phyloP scores from a whole-genome alignment of 2,888 invertebrate species.

The Mythimna loreyi region DNA sequence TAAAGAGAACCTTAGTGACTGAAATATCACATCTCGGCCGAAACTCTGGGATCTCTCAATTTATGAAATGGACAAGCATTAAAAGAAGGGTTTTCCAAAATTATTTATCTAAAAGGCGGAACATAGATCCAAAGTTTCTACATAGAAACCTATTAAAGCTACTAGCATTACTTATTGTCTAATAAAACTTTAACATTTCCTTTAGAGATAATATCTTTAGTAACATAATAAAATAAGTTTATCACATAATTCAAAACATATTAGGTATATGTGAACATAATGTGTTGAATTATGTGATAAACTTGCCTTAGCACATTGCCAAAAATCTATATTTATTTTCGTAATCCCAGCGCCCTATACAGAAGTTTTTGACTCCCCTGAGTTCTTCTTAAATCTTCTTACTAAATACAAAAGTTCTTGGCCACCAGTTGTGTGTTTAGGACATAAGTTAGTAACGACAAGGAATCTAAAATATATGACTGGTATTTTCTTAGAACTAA shows the following conservation, averaged over 20 bases:
- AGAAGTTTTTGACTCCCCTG: conserved; percentile 22
- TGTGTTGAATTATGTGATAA: no score
- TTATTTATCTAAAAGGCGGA: no score
- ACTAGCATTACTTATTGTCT: not conserved
- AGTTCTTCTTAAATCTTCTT: conserved; percentile 19
- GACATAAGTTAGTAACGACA: not conserved
- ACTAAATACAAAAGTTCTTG: not conserved
- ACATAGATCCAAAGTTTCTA: no score
- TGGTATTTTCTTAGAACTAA: not conserved
- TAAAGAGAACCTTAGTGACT: no score
- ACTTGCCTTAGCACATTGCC: conserved; percentile 8
- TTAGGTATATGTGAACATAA: no score
- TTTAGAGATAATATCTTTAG: not conserved
- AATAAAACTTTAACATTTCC: not conserved
- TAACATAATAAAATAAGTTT: not conserved
- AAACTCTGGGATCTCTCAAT: no score
- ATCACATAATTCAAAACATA: not conserved
- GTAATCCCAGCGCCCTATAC: conserved; percentile 1
- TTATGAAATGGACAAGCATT: no score
- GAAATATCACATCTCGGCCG: no score
- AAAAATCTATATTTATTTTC: conserved; percentile 19
- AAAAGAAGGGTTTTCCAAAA: no score
- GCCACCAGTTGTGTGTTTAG: conserved; percentile 15
- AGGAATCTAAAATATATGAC: not conserved
- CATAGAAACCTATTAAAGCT: no score